Base-by-base conservation (phyloP, 2,888 invertebrate genomes). In the Prionchulus punctatus region DNA sequence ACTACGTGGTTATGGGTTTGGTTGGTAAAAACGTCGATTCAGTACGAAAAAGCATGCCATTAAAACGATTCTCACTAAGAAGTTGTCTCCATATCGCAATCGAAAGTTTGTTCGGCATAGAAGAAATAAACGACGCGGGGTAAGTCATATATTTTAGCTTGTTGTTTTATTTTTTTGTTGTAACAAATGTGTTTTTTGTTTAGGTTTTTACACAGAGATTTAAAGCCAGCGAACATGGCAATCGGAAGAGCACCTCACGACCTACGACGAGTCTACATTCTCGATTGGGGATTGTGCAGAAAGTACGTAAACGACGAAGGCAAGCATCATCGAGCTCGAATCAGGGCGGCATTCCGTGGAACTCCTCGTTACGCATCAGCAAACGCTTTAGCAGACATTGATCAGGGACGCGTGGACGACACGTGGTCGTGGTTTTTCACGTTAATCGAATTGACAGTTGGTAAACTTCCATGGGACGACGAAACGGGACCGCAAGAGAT, bases 21-120 rank as follows among this genome's bases (percentile, higher is more conserved):
- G 45, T 45, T 12, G 45, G 45, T 7, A 36, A 45, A 45, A 45
- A 45, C 23, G 23, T 45, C 45, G 45, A 45, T 45, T 45, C 45
- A 23, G 4, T 45, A n/a, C 45, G 45, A n/a, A 45, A 45, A 45
- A 45, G 18, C 18, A n/a, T 45, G 45, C 45, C 45, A 12, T n/a
- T 7, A 12, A 45, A 23, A 45, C 12, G 45, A 45, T 45, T 45
- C 23, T 12, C 45, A 7, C 23, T 45, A 45, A 12, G 45, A n/a
- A 45, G 45, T 23, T 45, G 45, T 23, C 45, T 45, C 18, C 45
- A 45, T 23, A 45, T 45, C 23, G 45, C 18, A n/a, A 45, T 45
- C 7, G 4, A 23, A 23, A 45, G 45, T 23, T n/a, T 23, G 4
- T 7, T 45, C 18, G 23, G 45, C 23, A n/a, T 45, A 23, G 45